phyloP scores from a whole-genome alignment of 92 coral and sea anemone species.

The Phymanthus crucifer region DNA sequence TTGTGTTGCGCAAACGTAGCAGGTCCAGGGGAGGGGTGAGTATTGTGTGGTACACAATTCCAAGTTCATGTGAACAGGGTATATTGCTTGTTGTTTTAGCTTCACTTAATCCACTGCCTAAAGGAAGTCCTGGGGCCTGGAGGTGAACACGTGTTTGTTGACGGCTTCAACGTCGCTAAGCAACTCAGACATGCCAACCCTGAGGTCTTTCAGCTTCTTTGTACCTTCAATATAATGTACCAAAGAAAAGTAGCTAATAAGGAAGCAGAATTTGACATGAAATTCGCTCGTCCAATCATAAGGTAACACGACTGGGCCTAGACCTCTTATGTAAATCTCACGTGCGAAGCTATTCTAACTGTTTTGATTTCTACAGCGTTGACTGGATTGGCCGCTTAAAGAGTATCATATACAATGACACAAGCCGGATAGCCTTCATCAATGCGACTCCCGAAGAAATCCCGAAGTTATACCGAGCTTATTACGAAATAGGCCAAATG shows the following conservation, averaged over 20 bases:
- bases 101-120: conserved; percentile 43
- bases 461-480: conserved; percentile 36
- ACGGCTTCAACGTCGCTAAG: conserved; percentile 42
- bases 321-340: background rate
- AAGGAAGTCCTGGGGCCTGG: conserved; percentile 24
- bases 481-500: conserved; percentile 22
- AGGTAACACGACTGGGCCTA: conserved; percentile 7
- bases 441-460: conserved; percentile 40
- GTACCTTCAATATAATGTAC: conserved; percentile 37
- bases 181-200: conserved; percentile 42
- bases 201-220: conserved; percentile 28
- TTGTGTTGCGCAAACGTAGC: background rate
- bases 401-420: conserved; percentile 15
- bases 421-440: conserved; percentile 22
- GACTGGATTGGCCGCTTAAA: conserved; percentile 11
- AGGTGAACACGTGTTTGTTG: conserved; percentile 45
- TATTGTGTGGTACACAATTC: background rate
- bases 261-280: conserved; percentile 31
- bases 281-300: conserved; percentile 35
- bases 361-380: conserved; percentile 4
- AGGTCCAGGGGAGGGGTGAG: background rate
- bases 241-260: conserved; percentile 37
- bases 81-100: conserved; percentile 19
- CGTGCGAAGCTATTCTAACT: background rate
- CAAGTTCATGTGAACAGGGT: too few relatives aligned